A percentile compares a stretch with the other conserved stretches of the same genome.
phyloP scores from a whole-genome alignment of 2,797 vertebrate species.

The Muscicapa striata region DNA sequence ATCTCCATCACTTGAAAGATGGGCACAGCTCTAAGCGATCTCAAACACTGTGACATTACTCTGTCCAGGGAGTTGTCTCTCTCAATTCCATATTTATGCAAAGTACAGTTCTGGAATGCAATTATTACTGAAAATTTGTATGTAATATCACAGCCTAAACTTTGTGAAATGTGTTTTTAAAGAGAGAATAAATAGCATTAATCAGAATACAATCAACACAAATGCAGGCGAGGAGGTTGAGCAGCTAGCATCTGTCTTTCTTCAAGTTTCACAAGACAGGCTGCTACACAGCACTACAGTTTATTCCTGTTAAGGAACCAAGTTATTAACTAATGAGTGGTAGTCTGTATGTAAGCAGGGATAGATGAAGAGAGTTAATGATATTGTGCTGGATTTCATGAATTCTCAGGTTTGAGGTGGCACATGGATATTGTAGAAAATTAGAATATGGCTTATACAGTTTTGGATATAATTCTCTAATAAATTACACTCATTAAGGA shows the following conservation, averaged over 20 bases:
- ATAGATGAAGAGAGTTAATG: not conserved
- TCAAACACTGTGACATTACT: not conserved
- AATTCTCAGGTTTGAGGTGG: not conserved
- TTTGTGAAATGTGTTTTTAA: not conserved
- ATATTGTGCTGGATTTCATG: not conserved
- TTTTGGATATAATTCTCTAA: not conserved
- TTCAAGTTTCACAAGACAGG: not conserved
- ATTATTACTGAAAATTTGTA: not conserved
- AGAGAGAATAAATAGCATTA: not conserved
- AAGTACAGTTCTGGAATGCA: not conserved
- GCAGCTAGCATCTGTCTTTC: not conserved
- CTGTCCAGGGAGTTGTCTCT: not conserved
- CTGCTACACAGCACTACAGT: not conserved
- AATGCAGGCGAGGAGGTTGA: not conserved
- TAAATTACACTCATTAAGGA: not conserved
- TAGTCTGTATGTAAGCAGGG: not conserved
- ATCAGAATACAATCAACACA: not conserved
- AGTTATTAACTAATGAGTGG: not conserved
- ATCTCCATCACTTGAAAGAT: not conserved
- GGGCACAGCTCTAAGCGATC: not conserved
- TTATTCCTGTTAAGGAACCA: not conserved
- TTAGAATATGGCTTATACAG: fast-evolving
- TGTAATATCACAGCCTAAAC: not conserved
- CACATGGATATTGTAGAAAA: not conserved
- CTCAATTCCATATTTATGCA: not conserved